Evolutionary conservation across 2,888 invertebrate genomes (phyloP), one percentile per base, ranked within the genome.

Genomic region (Athalia rosae): DNA sequence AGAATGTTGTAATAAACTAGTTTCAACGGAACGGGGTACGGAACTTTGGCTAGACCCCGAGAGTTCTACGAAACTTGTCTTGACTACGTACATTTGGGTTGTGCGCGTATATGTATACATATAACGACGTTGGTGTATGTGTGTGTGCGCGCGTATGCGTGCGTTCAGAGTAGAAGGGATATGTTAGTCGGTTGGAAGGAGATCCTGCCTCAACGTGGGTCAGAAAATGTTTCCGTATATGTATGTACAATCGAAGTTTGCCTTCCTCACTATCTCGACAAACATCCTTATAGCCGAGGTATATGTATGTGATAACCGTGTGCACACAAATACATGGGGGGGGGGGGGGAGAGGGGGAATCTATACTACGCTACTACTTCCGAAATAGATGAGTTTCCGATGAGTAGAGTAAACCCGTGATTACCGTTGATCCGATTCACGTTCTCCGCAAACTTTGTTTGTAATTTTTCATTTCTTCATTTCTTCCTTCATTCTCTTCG

Each of bases 1-100:
- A 71, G 71, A 45, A 58, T 58, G 71, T 71, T 58, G 71, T 71
- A 71, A 71, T 71, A 71, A 71, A 71, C 71, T 71, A 71, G 71
- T 71, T 71, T 71, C 71, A 71, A 71, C 56, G 58, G 71, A 71
- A 56, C 45, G 56, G 43, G 71, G 43, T 28, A 28, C 58, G 71
- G 58, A 71, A 71, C 56, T 71, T 58, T 58, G 56, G 71, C 71
- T 71, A 71, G 71, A 58, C 53, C 48, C 45, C 56, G 71, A 28
- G 28, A 71, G 71, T 56, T 71, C 58, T 58, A 11, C 53, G 28
- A 58, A 58, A 71, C 56, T 71, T 43, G 50, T 5, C 53, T 67
- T 50, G 4, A 50, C 11, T 7, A 11, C 13, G 13, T 15, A 59
- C 15, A 13, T 59, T 13, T 7, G 28, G 11, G 28, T 11, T 28